Evolutionary conservation across 2,113 vertebrate species (phyloP).

Genomic region (Urocolius indicus): DNA sequence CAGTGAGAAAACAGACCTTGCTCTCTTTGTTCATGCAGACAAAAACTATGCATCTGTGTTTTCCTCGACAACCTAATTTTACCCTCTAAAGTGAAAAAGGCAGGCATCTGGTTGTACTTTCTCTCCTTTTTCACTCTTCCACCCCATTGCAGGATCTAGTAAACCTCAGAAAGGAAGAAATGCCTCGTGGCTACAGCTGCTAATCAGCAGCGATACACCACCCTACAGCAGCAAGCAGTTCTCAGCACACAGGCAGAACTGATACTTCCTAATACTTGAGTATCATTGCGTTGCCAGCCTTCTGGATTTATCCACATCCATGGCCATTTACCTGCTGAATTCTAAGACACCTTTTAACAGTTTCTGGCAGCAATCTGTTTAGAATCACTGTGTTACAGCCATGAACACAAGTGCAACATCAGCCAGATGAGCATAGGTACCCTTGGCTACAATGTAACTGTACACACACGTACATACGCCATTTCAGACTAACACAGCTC

Average conservation of each 20-base stretch:
- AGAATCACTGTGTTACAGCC: fast-evolving
- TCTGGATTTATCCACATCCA: background rate
- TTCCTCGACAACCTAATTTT: background rate
- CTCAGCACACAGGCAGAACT: background rate
- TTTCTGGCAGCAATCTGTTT: background rate
- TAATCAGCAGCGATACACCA: background rate
- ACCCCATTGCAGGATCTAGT: fast-evolving
- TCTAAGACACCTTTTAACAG: background rate
- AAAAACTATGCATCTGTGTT: background rate
- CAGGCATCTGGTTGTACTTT: background rate
- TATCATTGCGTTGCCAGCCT: background rate
- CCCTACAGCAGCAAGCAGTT: background rate
- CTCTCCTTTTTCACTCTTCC: background rate
- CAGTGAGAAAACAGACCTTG: background rate
- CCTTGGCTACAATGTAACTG: background rate
- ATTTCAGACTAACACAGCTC: background rate
- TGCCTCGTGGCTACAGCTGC: fast-evolving
- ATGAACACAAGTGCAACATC: background rate
- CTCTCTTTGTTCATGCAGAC: background rate
- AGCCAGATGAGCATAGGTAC: background rate
- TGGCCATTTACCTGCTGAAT: background rate
- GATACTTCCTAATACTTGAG: background rate
- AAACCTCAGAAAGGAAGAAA: background rate
- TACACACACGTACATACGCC: fast-evolving
- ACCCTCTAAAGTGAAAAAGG: background rate